Evolutionary conservation across 2,888 invertebrate genomes (phyloP), one percentile per base, ranked within the genome.

Genomic region (Drosophila putrida): DNA sequence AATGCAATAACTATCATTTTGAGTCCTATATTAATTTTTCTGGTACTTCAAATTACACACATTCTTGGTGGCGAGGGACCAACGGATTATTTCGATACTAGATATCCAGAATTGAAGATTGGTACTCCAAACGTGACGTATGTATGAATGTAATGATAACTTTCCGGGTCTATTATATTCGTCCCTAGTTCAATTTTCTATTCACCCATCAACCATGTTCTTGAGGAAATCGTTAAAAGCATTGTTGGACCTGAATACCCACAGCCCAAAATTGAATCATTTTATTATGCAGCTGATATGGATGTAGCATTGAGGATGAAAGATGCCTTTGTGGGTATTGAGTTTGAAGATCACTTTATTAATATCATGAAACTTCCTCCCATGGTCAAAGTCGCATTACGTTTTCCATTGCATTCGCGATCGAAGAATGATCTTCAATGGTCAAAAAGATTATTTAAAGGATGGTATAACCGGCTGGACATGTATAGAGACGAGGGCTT

Each of bases 351-450:
- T 50, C 8, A 36, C 0, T 55, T 76, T 0, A 35, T 28, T 0
- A 6, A 10, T 4, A 66, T 76, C 5, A 25, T 6, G 0, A 1
- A 13, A 0, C 1, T 82, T 6, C 82, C 82, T 0, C 2, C 6
- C 3, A 27, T 51, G 15, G 3, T 83, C 0, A 13, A 13, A 0
- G 39, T 76, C 11, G 66, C 68, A 0, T 6, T 82, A 33, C 69
- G 84, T 0, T 83, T 79, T 33, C 84, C 84, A 1, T 4, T n/a
- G 0, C 55, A 67, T 39, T 20, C 67, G 13, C 69, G 75, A 8
- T 2, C 11, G 4, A 6, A 36, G 0, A 0, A 0, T 0, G 35
- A 28, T 5, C 0, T 8, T 6, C 8, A 1, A 2, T 80, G 80
- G 80, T 36, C 35, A 0, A 0, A 1, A 1, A 4, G 6, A 2